Evolutionary conservation across 1,140 invertebrate species (phyloP), one percentile per base, ranked within the genome.

Genomic region (Pseudoatta argentina): DNA sequence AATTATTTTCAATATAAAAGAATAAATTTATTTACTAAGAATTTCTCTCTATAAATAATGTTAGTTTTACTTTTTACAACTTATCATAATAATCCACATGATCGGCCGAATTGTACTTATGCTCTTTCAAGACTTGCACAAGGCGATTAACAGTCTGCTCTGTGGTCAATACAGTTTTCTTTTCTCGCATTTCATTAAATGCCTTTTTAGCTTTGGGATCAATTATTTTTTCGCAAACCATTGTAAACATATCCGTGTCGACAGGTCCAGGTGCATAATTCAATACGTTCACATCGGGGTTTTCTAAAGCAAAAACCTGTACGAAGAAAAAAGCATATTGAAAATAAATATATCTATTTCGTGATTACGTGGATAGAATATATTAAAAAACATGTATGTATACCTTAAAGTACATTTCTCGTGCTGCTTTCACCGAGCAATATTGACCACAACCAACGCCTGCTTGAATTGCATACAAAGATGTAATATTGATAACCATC

Each of bases 251-350:
- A 69, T 98, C 97, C 0, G 98, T 99, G 87, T 98, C 96, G 3
- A 99, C 97, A 4, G 98, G 98, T 34, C 99, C 99, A 0, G 99
- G 99, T 5, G 98, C 97, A 95, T 99, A 99, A 95, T 97, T 99
- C 3, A 99, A 94, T 12, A 99, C 97, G 79, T 97, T 95, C 0
- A 98, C 95, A 30, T 96, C 92, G 18, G 97, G 96, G 89, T 98
- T 96, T 95, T 99, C 99, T 44, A 96, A 94, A 10, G 98, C 98
- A 66, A 99, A 95, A 6, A 96, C 95, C 95, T 95, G n/a, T 27
- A 53, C 24, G 24, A 72, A 71, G 12, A 34, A 34, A 34, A 34
- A 34, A 87, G 34, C 7, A 69, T 86, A 59, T 5, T 61, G 24
- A 6, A 79, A 30, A 44, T 72, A 53, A 39, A 30, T 2, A 53